Evolutionary conservation across 2,113 vertebrate genomes (phyloP).

Genomic region (Chionis minor): DNA sequence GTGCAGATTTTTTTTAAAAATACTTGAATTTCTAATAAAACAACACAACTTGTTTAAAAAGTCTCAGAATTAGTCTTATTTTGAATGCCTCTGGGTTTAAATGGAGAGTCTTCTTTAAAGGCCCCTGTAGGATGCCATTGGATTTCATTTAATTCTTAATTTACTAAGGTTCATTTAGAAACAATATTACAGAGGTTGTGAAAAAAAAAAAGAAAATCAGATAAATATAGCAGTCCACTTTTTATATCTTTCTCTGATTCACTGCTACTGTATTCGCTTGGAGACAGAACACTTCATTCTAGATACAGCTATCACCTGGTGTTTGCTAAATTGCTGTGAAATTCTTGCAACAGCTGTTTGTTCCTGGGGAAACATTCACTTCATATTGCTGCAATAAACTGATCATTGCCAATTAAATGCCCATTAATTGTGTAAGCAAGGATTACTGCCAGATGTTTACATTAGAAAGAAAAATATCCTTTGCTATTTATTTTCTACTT

Average conservation of each 20-base stretch:
- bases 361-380: constrained; percentile 88
- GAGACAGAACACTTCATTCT: constrained; percentile 70
- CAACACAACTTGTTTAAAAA: not conserved
- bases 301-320: constrained; percentile 82
- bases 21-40: not conserved
- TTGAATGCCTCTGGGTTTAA: not conserved
- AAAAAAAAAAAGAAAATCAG: not conserved
- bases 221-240: not conserved
- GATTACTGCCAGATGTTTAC: constrained; percentile 96
- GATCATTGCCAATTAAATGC: constrained; percentile 98
- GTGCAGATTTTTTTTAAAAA: not conserved
- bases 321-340: constrained; percentile 85
- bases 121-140: fast-evolving
- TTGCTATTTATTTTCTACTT: constrained; percentile 81
- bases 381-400: constrained; percentile 93
- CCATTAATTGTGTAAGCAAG: constrained; percentile 97
- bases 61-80: not conserved
- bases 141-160: not conserved
- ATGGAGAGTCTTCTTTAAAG: not conserved
- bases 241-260: constrained; percentile 14
- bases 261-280: constrained; percentile 1
- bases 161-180: constrained; percentile 8
- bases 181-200: not conserved
- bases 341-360: constrained; percentile 93
- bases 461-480: constrained; percentile 90